A percentile compares a stretch with the other conserved stretches of the same genome.
Conservation (phyloP, 2,797 vertebrate species). For the Acipenser transmontanus region DNA sequence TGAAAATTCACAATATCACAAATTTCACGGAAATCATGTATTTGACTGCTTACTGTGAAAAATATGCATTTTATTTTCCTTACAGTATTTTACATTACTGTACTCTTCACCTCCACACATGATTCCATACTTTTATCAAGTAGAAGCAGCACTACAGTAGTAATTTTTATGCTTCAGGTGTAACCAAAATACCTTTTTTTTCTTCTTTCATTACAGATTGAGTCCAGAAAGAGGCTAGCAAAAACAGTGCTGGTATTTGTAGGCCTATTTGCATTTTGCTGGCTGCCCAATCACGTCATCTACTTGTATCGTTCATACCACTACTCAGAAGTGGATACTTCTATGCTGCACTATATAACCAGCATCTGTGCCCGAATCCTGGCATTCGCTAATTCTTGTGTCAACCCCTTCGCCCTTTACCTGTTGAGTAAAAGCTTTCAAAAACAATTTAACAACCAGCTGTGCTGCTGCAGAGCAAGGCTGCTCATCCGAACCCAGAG, state of each 20-base stretch:
- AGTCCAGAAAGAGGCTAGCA: conserved; percentile 87
- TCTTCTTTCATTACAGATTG: conserved; percentile 58
- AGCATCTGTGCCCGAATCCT: conserved; percentile 81
- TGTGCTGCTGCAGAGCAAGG: conserved; percentile 70
- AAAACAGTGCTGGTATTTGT: conserved; percentile 92
- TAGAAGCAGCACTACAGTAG: too few species aligned
- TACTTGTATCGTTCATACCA: conserved; percentile 92
- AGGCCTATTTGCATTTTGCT: conserved; percentile 87
- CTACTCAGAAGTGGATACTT: conserved; percentile 88
- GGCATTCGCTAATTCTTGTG: conserved; percentile 89
- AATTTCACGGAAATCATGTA: too few species aligned
- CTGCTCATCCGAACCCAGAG: conserved; percentile 54
- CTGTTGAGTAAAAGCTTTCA: conserved; percentile 87
- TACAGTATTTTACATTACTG: too few species aligned
- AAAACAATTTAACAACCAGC: conserved; percentile 88
- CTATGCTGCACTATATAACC: conserved; percentile 76
- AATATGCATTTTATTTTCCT: too few species aligned
- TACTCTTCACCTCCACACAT: too few species aligned
- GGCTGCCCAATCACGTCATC: conserved; percentile 88
- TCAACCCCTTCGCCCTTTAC: conserved; percentile 92
- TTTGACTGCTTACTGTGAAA: too few species aligned
- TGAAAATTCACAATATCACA: too few species aligned
- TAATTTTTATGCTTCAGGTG: neutral
- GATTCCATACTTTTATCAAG: too few species aligned
- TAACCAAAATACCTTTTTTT: neutral